phyloP scores from a whole-genome alignment of 2,888 invertebrate genomes.

The Laspeyria flexula region DNA sequence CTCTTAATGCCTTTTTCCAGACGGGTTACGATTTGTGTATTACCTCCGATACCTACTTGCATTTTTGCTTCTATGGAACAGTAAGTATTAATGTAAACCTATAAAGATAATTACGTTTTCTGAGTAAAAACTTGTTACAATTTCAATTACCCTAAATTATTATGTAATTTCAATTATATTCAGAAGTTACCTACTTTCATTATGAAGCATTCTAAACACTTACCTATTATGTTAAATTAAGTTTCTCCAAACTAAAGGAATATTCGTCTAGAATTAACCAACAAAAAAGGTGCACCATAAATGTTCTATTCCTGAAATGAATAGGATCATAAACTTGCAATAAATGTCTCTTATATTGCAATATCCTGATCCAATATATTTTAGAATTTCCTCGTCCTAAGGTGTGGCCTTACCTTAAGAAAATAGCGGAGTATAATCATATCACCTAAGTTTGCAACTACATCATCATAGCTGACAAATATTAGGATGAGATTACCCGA shows the following conservation, averaged over 20 bases:
- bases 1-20: too few relatives aligned
- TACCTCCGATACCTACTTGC: too few relatives aligned
- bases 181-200: neutral
- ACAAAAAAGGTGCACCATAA: conserved; percentile 43
- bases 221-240: neutral
- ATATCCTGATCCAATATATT: conserved; percentile 58
- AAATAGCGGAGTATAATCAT: neutral
- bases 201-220: neutral
- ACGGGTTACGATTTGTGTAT: too few relatives aligned
- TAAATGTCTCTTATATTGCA: conserved; percentile 54
- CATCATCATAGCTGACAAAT: too few relatives aligned
- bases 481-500: too few relatives aligned
- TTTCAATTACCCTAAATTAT: too few relatives aligned
- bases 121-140: too few relatives aligned
- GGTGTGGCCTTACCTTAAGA: neutral
- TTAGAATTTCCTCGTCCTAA: conserved; percentile 37
- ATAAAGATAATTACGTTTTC: too few relatives aligned
- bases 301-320: conserved; percentile 50
- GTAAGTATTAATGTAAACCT: too few relatives aligned
- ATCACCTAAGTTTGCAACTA: neutral
- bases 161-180: too few relatives aligned
- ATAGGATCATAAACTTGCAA: conserved; percentile 52
- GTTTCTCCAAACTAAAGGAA: conserved; percentile 14
- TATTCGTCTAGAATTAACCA: conserved; percentile 36
- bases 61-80: too few relatives aligned